Base-by-base conservation (phyloP, 1,140 invertebrate genomes). In the Dendroctonus ponderosae region DNA sequence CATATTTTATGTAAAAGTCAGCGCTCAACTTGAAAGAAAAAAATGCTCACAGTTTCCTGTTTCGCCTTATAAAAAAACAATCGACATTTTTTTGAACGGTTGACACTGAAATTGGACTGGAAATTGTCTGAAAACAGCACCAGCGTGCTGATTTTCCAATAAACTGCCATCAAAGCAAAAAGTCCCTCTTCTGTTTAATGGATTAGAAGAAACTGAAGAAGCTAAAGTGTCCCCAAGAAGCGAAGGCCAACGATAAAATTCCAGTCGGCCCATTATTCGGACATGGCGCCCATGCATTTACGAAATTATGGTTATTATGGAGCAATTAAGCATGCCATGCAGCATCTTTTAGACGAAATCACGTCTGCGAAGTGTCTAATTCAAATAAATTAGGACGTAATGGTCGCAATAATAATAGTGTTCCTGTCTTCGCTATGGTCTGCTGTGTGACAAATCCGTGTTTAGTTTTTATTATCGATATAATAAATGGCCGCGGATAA, bases 201-300 rank as follows among this genome's bases (percentile, higher is more conserved):
- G 26, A 26, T 26, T 26, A 26, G 26, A 26, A 26, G 26, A 26
- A 26, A 26, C 26, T 26, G 26, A 26, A 26, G 26, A 26, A 60
- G 42, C 61, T 46, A 53, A 63, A 63, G 42, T 42, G 26, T 54
- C 51, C 54, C 51, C 50, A 44, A 63, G 11, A 63, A 43, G 7
- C 65, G 69, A 74, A 74, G 70, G 70, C 68, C 72, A 67, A 66
- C 70, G 69, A 50, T 62, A 61, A 67, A 71, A 74, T 74, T 74
- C 72, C 63, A 66, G 58, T 62, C 52, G 65, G 53, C 63, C 26
- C 66, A 70, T 67, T 63, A 63, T 53, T 43, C 53, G 60, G 65
- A 63, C 53, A 60, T 62, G 71, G 72, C 71, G 72, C 72, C 69
- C 66, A 62, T 73, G 71, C 64, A 67, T 69, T 72, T 67, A 65